Evolutionary conservation across 2,113 vertebrate species (phyloP).

Genomic region (Desmodus rotundus): DNA sequence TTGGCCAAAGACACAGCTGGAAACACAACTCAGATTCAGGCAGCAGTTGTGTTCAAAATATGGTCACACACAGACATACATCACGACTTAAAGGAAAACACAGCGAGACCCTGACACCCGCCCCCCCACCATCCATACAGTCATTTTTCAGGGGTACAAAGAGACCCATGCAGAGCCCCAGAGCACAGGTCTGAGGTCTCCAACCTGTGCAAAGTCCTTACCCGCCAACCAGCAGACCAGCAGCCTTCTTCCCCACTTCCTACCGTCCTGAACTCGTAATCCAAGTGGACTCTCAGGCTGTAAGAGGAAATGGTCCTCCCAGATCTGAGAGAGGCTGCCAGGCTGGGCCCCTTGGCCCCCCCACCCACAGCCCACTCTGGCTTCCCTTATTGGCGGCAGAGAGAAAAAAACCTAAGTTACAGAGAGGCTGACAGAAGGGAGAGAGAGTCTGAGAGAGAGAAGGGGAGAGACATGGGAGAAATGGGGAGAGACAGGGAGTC

Average conservation of each 20-base stretch:
- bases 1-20: background rate
- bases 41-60: background rate
- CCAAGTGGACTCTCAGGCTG: background rate
- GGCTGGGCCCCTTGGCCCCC: background rate
- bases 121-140: background rate
- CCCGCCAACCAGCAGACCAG: background rate
- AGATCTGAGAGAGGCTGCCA: slow-evolving; percentile 37
- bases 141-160: background rate
- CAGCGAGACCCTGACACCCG: rapidly evolving
- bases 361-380: background rate
- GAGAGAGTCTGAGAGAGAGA: background rate
- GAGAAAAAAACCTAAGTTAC: background rate
- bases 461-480: background rate
- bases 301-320: slow-evolving; percentile 50
- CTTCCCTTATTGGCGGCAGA: background rate
- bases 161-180: background rate
- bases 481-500: background rate
- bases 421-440: background rate
- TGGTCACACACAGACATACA: background rate
- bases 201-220: background rate
- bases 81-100: background rate
- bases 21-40: background rate
- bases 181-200: background rate
- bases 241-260: background rate
- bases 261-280: background rate